Base-by-base conservation (phyloP, 2,888 invertebrate genomes). In the Gortyna flavago region DNA sequence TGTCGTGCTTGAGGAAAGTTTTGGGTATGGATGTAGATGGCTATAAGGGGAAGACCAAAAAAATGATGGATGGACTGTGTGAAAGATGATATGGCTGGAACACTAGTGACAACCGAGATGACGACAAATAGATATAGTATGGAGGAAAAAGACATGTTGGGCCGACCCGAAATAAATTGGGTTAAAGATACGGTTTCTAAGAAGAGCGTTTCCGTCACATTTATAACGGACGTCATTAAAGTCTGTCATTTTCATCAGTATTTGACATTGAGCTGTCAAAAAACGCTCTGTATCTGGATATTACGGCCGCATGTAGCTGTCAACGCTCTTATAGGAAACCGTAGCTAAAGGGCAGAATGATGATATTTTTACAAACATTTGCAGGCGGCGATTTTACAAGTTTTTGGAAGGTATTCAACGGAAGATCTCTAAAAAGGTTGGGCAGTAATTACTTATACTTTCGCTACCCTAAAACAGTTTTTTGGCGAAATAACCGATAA, bases 401-500 rank as follows among this genome's bases (percentile, higher is more conserved):
- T 57, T 51, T 35, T 48, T 7, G 8, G 2, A n/a, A 9, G 2
- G 21, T 32, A 35, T 29, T 25, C n/a, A 61, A 48, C 21, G 21
- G 25, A 16, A 16, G 29, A 38, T 32, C 38, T 29, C n/a, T 8
- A 57, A 66, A 78, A 59, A 21, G 29, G 9, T 48, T 54, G 6
- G 18, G 11, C 32, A 51, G 59, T 44, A 67, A 84, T 79, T 59
- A 67, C 59, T 29, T 32, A 69, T 25, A 54, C 29, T 54, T 66
- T 66, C n/a, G 8, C 6, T 16, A n/a, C 1, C 29, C 48, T 3
- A 7, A 72, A 73, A 61, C 16, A 18, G 59, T 73, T 74, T 79
- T 57, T 62, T 65, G 25, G 13, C n/a, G 32, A 35, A 71, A 11
- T 32, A 68, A 72, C 78, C 54, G 38, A 87, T n/a, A 86, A 86